phyloP scores from a whole-genome alignment of 1,140 invertebrate species.

The Leptopilina clavipes region DNA sequence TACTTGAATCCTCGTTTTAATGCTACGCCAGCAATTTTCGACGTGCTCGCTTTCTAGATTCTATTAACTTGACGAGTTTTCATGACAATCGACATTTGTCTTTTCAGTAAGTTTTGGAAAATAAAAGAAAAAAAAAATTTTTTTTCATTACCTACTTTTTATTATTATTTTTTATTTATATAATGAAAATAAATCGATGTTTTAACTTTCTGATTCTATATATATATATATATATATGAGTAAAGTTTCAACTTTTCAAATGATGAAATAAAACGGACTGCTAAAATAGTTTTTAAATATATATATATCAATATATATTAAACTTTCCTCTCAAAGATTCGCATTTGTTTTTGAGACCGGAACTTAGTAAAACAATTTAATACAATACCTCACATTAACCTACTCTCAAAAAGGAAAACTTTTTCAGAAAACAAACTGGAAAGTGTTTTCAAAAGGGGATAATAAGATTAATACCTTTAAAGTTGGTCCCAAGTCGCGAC shows the following conservation, averaged over 20 bases:
- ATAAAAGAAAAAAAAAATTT: background rate
- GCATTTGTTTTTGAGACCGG: slow-evolving; percentile 8
- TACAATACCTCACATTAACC: slow-evolving; percentile 15
- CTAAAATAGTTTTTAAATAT: background rate
- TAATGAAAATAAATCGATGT: slow-evolving; percentile 9
- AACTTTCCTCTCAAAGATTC: slow-evolving; percentile 22
- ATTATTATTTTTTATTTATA: background rate
- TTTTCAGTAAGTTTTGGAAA: background rate
- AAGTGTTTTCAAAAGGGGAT: slow-evolving; percentile 8
- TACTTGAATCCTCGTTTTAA: background rate
- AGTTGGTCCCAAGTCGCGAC: background rate
- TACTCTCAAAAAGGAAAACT: slow-evolving; percentile 7
- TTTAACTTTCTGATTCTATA: too few relatives aligned
- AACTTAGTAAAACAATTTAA: background rate
- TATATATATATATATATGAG: background rate
- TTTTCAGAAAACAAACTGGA: slow-evolving; percentile 16
- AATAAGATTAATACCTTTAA: slow-evolving; percentile 28
- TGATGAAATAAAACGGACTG: background rate
- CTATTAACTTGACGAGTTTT: background rate
- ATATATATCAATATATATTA: background rate
- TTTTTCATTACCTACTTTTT: background rate
- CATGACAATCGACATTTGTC: background rate
- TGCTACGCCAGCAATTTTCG: background rate
- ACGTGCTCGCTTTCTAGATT: background rate
- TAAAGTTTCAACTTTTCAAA: background rate